phyloP scores from a whole-genome alignment of 2,888 invertebrate genomes.

The Teleiodes luculella region DNA sequence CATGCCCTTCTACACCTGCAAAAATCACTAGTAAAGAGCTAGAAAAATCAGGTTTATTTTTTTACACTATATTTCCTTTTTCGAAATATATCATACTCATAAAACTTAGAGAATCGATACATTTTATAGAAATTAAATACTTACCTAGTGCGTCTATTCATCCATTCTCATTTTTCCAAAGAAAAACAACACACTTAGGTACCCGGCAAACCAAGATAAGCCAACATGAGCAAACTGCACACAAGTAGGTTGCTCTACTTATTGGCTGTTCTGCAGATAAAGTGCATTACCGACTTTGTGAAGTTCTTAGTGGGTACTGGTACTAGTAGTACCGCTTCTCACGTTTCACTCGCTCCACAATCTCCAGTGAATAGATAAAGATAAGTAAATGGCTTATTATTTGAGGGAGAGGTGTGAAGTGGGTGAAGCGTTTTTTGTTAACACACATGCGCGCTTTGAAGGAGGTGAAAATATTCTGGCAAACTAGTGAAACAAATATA shows the following conservation, averaged over 20 bases:
- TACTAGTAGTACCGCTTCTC: conserved; percentile 23
- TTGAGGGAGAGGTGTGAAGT: conserved; percentile 33
- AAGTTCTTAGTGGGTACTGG: conserved; percentile 9
- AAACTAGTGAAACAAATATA: background rate
- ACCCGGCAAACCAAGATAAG: conserved; percentile 3
- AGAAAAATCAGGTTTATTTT: too few relatives aligned
- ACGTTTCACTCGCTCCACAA: conserved; percentile 39
- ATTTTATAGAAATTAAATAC: too few relatives aligned
- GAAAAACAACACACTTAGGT: background rate
- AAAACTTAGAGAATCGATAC: too few relatives aligned
- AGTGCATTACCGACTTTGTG: conserved; percentile 15
- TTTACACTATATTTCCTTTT: too few relatives aligned
- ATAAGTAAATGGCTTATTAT: conserved; percentile 39
- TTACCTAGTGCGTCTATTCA: background rate
- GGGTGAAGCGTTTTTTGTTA: conserved; percentile 24
- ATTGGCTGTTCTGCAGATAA: conserved; percentile 17
- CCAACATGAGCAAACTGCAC: conserved; percentile 1
- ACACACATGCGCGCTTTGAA: background rate
- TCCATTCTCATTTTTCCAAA: background rate
- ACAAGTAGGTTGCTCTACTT: conserved; percentile 8
- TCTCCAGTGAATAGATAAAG: conserved; percentile 34
- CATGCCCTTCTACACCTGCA: background rate
- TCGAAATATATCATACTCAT: too few relatives aligned
- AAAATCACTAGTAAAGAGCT: background rate
- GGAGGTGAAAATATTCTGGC: background rate